Evolutionary conservation across 1,140 invertebrate species (phyloP), one percentile per base, ranked within the genome.

Genomic region (Lineus longissimus): DNA sequence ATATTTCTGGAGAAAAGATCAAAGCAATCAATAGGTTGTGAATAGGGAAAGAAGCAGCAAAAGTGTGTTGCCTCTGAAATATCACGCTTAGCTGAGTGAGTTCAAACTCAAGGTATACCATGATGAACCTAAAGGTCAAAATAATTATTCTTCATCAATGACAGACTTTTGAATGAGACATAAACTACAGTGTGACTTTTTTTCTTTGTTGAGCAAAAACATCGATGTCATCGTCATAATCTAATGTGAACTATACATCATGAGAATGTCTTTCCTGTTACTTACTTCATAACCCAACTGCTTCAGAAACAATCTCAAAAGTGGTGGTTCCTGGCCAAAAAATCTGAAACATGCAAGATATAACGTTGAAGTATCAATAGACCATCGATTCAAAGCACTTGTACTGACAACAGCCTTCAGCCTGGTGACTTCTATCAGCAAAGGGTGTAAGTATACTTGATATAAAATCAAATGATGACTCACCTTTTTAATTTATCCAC

Each of bases 201-300:
- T n/a, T n/a, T n/a, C n/a, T n/a, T n/a, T n/a, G n/a, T n/a, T n/a
- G n/a, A n/a, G n/a, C n/a, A n/a, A n/a, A n/a, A n/a, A n/a, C n/a
- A n/a, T n/a, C n/a, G n/a, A n/a, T n/a, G n/a, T n/a, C n/a, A n/a
- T n/a, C n/a, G n/a, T 60, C 4, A 4, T 36, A 9, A 25, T 43
- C 13, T 22, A 33, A 47, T 13, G 2, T 41, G 6, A 65, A 7
- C 30, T 27, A 25, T 30, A 33, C 17, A 25, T 1, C 51, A 45
- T 2, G 4, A 55, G 33, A n/a, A 22, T 22, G 19, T 4, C 22
- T 11, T 67, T 9, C 7, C 33, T 15, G 33, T 47, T 17, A 60
- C 69, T 83, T 83, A 94, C 93, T 88, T 95, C 93, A 84, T 95
- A 96, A 68, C 93, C 93, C 63, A 96, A 86, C 84, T 93, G 93